A percentile compares a stretch with the other conserved stretches of the same genome.
phyloP scores from a whole-genome alignment of 2,113 vertebrate species.

The Ptilorrhoa leucosticta region DNA sequence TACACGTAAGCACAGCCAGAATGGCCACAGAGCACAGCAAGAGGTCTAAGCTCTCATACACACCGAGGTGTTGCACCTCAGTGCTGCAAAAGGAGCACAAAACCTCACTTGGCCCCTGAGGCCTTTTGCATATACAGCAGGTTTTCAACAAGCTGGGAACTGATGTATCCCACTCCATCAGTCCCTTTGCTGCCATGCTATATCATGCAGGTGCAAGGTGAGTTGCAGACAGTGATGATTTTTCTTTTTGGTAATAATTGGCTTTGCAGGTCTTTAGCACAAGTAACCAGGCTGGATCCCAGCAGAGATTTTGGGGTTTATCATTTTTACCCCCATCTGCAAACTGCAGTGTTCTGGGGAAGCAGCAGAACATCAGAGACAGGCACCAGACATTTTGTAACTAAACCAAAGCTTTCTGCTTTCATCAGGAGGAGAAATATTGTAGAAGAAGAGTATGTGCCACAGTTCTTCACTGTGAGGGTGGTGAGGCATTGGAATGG shows the following conservation, averaged over 20 bases:
- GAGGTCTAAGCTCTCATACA: background rate
- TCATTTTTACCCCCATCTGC: too few species aligned
- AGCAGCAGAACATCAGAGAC: background rate
- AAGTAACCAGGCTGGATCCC: background rate
- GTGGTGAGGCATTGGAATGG: background rate
- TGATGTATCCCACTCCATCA: background rate
- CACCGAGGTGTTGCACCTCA: background rate
- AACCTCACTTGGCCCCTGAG: background rate
- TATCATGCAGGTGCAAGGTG: background rate
- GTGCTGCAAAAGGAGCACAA: background rate
- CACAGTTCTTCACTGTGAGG: background rate
- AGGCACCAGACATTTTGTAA: background rate
- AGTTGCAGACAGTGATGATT: background rate
- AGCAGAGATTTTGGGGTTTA: background rate
- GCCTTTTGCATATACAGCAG: background rate
- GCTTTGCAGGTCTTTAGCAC: background rate
- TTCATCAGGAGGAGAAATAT: background rate
- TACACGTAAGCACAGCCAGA: fast-evolving
- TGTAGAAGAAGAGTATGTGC: background rate
- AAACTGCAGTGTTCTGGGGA: background rate
- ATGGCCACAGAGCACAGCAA: background rate
- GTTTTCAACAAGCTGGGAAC: background rate
- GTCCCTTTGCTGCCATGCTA: background rate
- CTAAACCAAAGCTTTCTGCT: background rate
- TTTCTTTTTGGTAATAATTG: background rate